Conservation (phyloP, 2,797 vertebrate species). For the Labeo calbasu region DNA sequence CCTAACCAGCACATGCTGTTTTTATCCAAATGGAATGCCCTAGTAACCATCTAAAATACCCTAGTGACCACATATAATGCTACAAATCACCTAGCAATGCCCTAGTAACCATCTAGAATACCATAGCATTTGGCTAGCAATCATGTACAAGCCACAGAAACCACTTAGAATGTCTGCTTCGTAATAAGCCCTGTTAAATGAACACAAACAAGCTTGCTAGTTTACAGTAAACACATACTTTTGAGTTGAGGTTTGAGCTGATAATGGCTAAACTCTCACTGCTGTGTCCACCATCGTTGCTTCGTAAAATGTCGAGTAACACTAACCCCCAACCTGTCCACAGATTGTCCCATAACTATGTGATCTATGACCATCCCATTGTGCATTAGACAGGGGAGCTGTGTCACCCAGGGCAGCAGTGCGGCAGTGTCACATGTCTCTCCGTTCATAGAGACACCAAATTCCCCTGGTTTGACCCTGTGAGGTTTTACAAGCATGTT, state of each 20-base stretch:
- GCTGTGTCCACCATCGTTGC: background rate
- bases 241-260: background rate
- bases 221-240: conserved; percentile 33
- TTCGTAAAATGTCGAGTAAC: background rate
- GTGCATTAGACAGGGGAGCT: conserved; percentile 1
- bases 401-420: background rate
- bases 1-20: too few relatives aligned
- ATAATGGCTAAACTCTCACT: conserved; percentile 5
- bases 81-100: background rate
- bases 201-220: conserved; percentile 14
- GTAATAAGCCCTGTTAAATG: conserved; percentile 8
- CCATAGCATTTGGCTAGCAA: background rate
- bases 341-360: background rate
- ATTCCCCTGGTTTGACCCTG: conserved; percentile 35
- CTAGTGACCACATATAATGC: background rate
- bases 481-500: conserved; percentile 13
- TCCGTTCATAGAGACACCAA: background rate
- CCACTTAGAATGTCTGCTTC: background rate
- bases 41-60: background rate
- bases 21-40: too few relatives aligned
- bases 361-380: background rate
- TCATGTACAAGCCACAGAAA: background rate
- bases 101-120: background rate
- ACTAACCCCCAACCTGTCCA: conserved; percentile 8
- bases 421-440: conserved; percentile 29